Evolutionary conservation across 2,888 invertebrate species (phyloP).

Genomic region (Cephus pygmeus): DNA sequence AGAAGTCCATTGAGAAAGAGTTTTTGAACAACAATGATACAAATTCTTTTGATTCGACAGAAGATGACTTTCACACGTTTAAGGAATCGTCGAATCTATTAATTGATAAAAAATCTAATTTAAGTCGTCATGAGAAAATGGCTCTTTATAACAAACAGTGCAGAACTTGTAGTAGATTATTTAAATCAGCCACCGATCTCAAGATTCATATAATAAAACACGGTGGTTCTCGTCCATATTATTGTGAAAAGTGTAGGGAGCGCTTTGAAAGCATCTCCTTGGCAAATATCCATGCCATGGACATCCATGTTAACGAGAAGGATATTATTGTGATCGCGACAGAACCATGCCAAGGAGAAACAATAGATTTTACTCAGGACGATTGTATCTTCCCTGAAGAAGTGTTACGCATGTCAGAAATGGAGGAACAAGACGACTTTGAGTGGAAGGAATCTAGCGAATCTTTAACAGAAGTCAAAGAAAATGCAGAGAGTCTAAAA

Average conservation of each 20-base stretch:
- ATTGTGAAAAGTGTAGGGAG: conserved; percentile 24
- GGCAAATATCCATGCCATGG: conserved; percentile 18
- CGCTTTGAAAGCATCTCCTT: conserved; percentile 16
- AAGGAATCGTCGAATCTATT: not conserved
- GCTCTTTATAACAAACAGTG: conserved; percentile 21
- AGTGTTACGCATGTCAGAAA: conserved; percentile 19
- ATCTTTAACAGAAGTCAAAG: not conserved
- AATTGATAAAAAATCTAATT: conserved; percentile 3
- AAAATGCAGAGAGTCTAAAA: conserved; percentile 1
- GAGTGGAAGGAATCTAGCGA: conserved; percentile 18
- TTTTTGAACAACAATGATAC: not conserved
- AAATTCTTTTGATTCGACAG: not conserved
- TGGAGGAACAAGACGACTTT: conserved; percentile 20
- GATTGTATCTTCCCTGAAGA: conserved; percentile 23
- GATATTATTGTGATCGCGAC: conserved; percentile 13
- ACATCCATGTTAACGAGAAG: conserved; percentile 15
- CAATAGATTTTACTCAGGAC: conserved; percentile 21
- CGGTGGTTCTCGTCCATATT: conserved; percentile 20
- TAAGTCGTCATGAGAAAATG: conserved; percentile 21
- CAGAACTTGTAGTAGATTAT: conserved; percentile 20
- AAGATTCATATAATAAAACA: conserved; percentile 24
- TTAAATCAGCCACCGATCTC: conserved; percentile 21
- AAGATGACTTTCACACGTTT: conserved; percentile 4
- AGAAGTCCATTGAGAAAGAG: not conserved
- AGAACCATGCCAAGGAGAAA: conserved; percentile 16